phyloP scores from a whole-genome alignment of 2,797 vertebrate species.

The Hyperoplus lanceolatus region DNA sequence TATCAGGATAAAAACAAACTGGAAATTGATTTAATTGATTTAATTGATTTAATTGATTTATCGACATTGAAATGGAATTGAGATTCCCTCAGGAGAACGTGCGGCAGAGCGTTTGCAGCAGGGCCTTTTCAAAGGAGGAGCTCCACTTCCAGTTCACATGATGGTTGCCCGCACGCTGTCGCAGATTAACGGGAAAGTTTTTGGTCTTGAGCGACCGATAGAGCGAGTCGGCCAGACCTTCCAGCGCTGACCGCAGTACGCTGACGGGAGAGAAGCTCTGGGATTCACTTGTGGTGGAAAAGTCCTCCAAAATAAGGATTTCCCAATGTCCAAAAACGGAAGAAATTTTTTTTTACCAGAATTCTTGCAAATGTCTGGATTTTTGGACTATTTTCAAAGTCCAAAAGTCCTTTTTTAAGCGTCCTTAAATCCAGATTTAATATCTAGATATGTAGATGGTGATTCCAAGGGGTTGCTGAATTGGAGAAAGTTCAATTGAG shows the following conservation, averaged over 20 bases:
- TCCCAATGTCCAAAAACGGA: no score
- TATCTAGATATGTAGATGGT: background rate
- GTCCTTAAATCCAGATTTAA: background rate
- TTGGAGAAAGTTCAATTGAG: conserved; percentile 14
- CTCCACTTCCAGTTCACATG: conserved; percentile 82
- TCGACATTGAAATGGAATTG: background rate
- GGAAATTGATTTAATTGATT: no score
- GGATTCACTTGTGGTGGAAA: no score
- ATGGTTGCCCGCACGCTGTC: conserved; percentile 14
- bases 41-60: no score
- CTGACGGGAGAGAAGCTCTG: no score
- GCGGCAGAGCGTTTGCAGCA: conserved; percentile 74
- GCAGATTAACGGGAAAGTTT: background rate
- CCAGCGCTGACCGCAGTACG: conserved; percentile 67
- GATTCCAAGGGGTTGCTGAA: background rate
- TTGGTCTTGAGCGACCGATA: conserved; percentile 38
- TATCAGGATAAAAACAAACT: no score
- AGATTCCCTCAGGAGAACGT: conserved; percentile 72
- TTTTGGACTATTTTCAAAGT: background rate
- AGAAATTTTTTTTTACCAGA: no score
- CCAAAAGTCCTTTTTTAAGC: no score
- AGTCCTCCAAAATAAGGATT: no score
- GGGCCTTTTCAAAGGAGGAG: conserved; percentile 72
- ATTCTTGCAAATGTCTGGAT: background rate
- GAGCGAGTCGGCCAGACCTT: conserved; percentile 70